phyloP scores from a whole-genome alignment of 2,113 vertebrate species.

The Gopherus flavomarginatus region DNA sequence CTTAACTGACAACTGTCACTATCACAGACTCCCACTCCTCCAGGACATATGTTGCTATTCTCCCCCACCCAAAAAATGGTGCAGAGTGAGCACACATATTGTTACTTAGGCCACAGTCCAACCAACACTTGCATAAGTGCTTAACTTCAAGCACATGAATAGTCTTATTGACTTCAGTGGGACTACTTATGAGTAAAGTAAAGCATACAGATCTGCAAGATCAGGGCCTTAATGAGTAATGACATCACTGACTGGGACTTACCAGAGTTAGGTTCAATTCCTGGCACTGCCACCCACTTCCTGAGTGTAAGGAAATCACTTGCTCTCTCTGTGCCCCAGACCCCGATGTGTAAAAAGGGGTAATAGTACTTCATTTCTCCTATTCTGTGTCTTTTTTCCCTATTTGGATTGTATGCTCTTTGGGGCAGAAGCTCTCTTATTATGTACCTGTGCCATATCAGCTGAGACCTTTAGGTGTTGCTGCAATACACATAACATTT shows the following conservation, averaged over 20 bases:
- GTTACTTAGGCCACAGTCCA: background rate
- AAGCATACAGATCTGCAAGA: background rate
- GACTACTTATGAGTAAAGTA: background rate
- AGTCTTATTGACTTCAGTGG: background rate
- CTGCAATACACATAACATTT: background rate
- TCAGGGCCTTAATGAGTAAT: background rate
- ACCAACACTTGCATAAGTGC: background rate
- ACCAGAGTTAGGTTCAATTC: background rate
- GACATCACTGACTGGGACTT: background rate
- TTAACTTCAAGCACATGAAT: background rate
- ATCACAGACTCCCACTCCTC: background rate
- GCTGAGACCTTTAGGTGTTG: background rate
- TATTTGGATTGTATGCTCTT: background rate
- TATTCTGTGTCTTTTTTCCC: background rate
- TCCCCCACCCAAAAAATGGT: accelerated
- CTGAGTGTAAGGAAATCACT: background rate
- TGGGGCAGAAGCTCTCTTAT: background rate
- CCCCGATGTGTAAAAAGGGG: background rate
- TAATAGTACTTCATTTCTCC: background rate
- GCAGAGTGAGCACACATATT: background rate
- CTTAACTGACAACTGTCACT: background rate
- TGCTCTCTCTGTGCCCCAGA: background rate
- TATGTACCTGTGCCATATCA: background rate
- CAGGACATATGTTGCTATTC: background rate
- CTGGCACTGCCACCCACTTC: conserved; percentile 25